Conservation (phyloP, 2,888 invertebrate species). For the Panopea generosa region DNA sequence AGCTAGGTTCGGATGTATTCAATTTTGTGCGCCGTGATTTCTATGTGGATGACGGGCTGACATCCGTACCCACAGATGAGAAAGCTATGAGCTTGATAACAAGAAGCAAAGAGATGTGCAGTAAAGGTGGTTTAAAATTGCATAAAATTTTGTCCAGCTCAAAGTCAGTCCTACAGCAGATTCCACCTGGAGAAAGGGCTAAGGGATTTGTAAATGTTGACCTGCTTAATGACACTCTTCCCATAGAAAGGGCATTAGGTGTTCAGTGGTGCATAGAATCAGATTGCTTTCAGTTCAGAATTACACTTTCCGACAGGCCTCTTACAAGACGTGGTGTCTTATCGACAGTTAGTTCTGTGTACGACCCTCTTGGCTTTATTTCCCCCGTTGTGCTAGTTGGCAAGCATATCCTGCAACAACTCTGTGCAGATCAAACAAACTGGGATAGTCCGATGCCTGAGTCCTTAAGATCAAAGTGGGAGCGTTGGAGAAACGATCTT, state of each 20-base stretch:
- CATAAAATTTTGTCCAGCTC: conserved; percentile 66
- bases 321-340: conserved; percentile 55
- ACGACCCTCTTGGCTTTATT: conserved; percentile 67
- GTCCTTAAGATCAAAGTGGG: conserved; percentile 39
- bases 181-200: conserved; percentile 38
- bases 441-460: conserved; percentile 63
- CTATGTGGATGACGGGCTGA: conserved; percentile 56
- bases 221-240: conserved; percentile 30
- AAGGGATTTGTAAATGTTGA: conserved; percentile 24
- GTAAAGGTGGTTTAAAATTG: conserved; percentile 21
- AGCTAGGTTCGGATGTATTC: conserved; percentile 26
- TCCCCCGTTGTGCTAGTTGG: conserved; percentile 57
- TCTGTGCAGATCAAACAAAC: too few relatives aligned
- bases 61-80: conserved; percentile 1
- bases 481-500: conserved; percentile 45
- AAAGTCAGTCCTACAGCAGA: conserved; percentile 45
- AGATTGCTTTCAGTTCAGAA: conserved; percentile 55
- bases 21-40: conserved; percentile 41
- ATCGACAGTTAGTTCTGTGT: conserved; percentile 55
- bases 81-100: conserved; percentile 49
- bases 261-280: conserved; percentile 59
- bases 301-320: conserved; percentile 45
- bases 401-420: conserved; percentile 62
- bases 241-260: conserved; percentile 58
- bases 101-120: conserved; percentile 31